Percentiles rank a stretch among this genome's conserved stretches.
Evolutionary conservation across 2,113 vertebrate genomes (phyloP).

Genomic region (Xiphorhynchus elegans): DNA sequence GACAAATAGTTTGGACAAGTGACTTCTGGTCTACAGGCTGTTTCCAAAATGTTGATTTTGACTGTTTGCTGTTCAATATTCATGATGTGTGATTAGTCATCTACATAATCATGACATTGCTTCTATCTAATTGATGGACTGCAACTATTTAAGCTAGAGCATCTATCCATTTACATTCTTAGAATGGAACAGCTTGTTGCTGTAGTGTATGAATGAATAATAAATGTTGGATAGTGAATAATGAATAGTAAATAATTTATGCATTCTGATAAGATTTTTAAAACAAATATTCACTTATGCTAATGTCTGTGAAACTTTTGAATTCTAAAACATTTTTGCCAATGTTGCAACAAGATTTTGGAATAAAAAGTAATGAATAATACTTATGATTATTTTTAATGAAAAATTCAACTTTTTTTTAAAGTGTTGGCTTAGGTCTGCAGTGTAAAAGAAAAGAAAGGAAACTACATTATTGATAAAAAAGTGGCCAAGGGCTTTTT

Average conservation of each 20-base stretch:
- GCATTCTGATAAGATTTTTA: not conserved
- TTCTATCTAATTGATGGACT: not conserved
- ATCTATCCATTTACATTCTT: conserved; percentile 13
- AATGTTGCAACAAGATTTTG: not conserved
- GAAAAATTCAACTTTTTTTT: not conserved
- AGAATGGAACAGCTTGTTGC: not conserved
- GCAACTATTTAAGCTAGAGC: conserved; percentile 8
- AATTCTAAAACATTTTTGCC: not conserved
- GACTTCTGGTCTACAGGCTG: not conserved
- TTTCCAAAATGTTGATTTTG: conserved; percentile 27
- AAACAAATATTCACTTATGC: not conserved
- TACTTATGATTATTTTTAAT: not conserved
- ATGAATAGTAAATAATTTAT: conserved; percentile 36
- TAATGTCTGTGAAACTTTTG: not conserved
- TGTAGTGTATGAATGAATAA: conserved; percentile 28
- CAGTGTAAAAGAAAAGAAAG: not conserved
- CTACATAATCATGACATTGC: not conserved
- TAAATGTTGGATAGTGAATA: conserved; percentile 31
- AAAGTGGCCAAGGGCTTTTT: not conserved
- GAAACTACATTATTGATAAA: not conserved
- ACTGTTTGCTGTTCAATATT: conserved; percentile 6
- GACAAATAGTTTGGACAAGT: conserved; percentile 30
- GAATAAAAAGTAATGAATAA: not conserved
- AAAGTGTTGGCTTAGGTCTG: not conserved
- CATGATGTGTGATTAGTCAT: not conserved